phyloP scores from a whole-genome alignment of 2,797 vertebrate genomes.

The Cossypha dichroa region DNA sequence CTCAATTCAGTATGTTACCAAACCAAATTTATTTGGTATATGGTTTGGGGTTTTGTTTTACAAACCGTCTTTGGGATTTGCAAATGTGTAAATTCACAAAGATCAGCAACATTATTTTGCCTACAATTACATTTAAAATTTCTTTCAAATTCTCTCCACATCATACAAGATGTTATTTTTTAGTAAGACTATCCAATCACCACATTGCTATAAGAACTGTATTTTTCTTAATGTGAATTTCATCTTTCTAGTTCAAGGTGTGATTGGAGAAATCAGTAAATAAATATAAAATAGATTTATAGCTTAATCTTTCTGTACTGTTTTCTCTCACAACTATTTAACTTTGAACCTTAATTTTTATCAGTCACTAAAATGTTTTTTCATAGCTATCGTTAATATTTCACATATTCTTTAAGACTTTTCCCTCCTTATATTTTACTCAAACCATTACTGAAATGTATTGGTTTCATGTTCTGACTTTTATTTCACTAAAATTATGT shows the following conservation, averaged over 20 bases:
- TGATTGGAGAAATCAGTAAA: neutral
- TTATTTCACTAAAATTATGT: neutral
- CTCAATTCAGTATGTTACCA: neutral
- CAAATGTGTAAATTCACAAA: neutral
- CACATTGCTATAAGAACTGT: neutral
- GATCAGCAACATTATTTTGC: neutral
- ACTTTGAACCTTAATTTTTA: neutral
- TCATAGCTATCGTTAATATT: neutral
- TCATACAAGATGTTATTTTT: neutral
- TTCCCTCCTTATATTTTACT: neutral
- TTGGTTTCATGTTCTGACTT: neutral
- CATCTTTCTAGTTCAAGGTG: neutral
- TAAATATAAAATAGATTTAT: neutral
- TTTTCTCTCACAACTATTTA: neutral
- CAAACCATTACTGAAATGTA: neutral
- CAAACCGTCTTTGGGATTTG: neutral
- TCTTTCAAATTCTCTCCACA: neutral
- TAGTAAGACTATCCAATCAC: neutral
- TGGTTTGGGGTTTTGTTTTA: accelerated
- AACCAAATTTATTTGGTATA: neutral
- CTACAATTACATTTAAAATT: neutral
- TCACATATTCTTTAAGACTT: neutral
- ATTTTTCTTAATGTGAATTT: neutral
- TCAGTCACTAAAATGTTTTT: neutral
- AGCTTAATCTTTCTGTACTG: neutral